These are phyloP conservation scores for Periophthalmus modestus DNA, from an alignment of 2,113 vertebrate genomes.

Conservation along the genomic window DNA sequence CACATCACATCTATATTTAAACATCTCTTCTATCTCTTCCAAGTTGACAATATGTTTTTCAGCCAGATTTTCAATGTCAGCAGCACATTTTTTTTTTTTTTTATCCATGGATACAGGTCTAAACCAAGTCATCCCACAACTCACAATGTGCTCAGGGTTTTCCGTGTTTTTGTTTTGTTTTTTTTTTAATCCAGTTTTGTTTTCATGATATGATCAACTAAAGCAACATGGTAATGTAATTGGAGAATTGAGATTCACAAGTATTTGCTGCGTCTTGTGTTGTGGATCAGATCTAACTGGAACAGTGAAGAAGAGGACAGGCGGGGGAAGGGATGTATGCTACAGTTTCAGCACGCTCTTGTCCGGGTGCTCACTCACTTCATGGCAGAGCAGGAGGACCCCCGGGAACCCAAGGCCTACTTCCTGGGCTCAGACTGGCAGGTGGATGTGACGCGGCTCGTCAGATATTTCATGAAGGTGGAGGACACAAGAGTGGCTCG, in stretches of 20 bases:
- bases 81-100: background rate
- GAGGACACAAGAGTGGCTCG: slow-evolving; percentile 86
- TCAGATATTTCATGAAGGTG: slow-evolving; percentile 89
- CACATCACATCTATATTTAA: background rate
- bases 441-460: slow-evolving; percentile 87
- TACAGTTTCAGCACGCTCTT: slow-evolving; percentile 89
- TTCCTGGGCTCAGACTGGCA: slow-evolving; percentile 94
- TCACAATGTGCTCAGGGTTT: too few species aligned
- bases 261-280: slow-evolving; percentile 34
- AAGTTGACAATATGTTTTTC: background rate
- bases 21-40: background rate
- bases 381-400: slow-evolving; percentile 81
- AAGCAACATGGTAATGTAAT: too few species aligned
- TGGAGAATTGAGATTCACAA: too few species aligned
- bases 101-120: too few species aligned
- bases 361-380: slow-evolving; percentile 90
- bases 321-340: slow-evolving; percentile 84
- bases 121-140: too few species aligned
- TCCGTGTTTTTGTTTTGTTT: too few species aligned
- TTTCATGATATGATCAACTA: background rate
- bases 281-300: slow-evolving; percentile 62
- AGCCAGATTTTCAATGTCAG: background rate
- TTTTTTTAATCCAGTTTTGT: background rate
- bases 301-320: slow-evolving; percentile 87
- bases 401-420: slow-evolving; percentile 72